Conservation (phyloP, 1,140 invertebrate genomes). For the Rhyacophila brunnea region DNA sequence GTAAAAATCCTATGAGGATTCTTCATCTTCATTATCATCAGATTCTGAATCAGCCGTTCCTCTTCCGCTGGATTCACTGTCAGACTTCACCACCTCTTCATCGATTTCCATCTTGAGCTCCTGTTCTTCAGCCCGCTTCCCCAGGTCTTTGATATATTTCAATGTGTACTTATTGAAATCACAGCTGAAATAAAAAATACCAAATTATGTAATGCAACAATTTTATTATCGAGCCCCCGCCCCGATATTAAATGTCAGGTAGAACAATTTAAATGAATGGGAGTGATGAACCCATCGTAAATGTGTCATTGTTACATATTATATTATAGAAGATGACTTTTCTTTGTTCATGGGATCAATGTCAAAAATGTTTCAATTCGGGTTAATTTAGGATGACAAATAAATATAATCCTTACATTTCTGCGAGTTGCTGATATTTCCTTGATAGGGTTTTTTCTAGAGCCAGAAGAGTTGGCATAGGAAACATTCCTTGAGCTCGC, state of each 20-base stretch:
- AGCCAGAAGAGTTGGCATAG: conserved; percentile 65
- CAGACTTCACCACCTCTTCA: conserved; percentile 28
- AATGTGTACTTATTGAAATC: conserved; percentile 81
- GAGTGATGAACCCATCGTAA: too few species aligned
- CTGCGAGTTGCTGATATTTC: conserved; percentile 79
- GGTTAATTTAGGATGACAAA: too few species aligned
- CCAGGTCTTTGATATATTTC: conserved; percentile 60
- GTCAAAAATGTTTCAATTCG: too few species aligned
- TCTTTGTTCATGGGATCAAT: too few species aligned
- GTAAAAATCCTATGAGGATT: conserved; percentile 1
- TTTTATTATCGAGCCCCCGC: too few species aligned
- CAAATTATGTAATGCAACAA: conserved; percentile 4
- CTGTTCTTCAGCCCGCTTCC: conserved; percentile 39
- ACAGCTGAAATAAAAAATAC: conserved; percentile 61
- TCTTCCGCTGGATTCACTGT: conserved; percentile 44
- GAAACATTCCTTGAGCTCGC: conserved; percentile 45
- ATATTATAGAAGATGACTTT: too few species aligned
- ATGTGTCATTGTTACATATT: too few species aligned
- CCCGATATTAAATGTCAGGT: too few species aligned
- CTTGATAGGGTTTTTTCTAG: conserved; percentile 78
- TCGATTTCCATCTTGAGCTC: conserved; percentile 40
- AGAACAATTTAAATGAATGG: too few species aligned
- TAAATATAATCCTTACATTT: conserved; percentile 70
- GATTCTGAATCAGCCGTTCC: conserved; percentile 44
- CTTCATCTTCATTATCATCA: conserved; percentile 3